These are phyloP conservation scores for Thaumatotibia leucotreta DNA, from an alignment of 1,140 invertebrate genomes.

Conservation along the genomic window DNA sequence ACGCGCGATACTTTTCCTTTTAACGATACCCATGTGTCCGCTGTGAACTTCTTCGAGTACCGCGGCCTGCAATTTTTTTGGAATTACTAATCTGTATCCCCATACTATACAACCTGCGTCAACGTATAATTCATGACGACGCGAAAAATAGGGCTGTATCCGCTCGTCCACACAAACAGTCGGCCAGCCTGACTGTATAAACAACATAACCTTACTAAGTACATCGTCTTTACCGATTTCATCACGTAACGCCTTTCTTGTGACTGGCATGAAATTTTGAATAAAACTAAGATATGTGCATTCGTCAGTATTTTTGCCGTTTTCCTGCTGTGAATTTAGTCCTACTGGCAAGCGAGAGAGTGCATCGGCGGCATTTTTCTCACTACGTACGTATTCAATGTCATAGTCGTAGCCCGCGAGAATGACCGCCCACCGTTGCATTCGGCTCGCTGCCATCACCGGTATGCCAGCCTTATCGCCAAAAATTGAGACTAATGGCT, in stretches of 20 bases:
- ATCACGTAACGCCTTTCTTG: not conserved
- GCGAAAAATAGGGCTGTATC: too few species aligned
- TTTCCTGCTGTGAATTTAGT: not conserved
- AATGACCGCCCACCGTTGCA: constrained; percentile 33
- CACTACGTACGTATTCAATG: constrained; percentile 18
- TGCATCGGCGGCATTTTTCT: not conserved
- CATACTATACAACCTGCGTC: too few species aligned
- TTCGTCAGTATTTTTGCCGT: too few species aligned
- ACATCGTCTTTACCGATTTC: not conserved
- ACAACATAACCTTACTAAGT: not conserved
- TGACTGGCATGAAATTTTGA: not conserved
- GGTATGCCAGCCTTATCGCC: constrained; percentile 21
- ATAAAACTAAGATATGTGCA: not conserved
- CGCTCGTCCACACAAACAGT: too few species aligned
- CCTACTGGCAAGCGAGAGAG: not conserved
- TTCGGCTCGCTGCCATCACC: constrained; percentile 7
- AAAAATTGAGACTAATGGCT: constrained; percentile 60
- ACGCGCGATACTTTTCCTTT: constrained; percentile 13
- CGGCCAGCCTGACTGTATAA: constrained; percentile 23
- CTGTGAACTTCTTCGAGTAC: not conserved
- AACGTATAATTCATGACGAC: too few species aligned
- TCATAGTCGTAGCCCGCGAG: constrained; percentile 19
- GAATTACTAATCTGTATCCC: not conserved
- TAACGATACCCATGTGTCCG: constrained; percentile 18
- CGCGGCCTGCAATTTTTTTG: not conserved